Evolutionary conservation across 2,113 vertebrate species (phyloP).

Genomic region (Lontra canadensis): DNA sequence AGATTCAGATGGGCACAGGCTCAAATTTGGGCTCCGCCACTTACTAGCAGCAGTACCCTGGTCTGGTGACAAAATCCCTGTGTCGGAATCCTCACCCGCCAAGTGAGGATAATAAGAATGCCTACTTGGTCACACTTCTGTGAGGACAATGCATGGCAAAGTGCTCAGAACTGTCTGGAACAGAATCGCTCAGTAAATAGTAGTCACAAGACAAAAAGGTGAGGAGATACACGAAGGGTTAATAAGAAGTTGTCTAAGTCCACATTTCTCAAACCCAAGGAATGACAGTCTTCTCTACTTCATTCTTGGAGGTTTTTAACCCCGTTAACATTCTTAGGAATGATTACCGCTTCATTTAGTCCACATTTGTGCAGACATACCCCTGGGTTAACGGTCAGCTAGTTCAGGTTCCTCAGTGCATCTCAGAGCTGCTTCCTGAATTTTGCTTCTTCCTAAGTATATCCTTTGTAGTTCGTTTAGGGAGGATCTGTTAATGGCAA

Average conservation of each 20-base stretch:
- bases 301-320: not conserved
- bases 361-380: not conserved
- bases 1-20: not conserved
- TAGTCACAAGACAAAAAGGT: not conserved
- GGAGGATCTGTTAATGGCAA: not conserved
- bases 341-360: not conserved
- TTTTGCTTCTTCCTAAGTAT: not conserved
- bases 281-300: not conserved
- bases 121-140: not conserved
- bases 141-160: not conserved
- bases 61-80: not conserved
- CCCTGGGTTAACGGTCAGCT: not conserved
- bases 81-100: not conserved
- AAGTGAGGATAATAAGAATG: not conserved
- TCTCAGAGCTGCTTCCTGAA: not conserved
- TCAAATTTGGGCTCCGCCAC: not conserved
- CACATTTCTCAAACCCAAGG: not conserved
- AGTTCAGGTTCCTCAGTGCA: not conserved
- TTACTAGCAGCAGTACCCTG: not conserved
- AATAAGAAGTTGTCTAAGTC: not conserved
- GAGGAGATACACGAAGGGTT: not conserved
- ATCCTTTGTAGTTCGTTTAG: not conserved
- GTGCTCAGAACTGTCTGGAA: not conserved
- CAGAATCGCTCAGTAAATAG: not conserved
- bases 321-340: not conserved